Conservation (phyloP, 2,888 invertebrate species). For the Heliconius ethilla region DNA sequence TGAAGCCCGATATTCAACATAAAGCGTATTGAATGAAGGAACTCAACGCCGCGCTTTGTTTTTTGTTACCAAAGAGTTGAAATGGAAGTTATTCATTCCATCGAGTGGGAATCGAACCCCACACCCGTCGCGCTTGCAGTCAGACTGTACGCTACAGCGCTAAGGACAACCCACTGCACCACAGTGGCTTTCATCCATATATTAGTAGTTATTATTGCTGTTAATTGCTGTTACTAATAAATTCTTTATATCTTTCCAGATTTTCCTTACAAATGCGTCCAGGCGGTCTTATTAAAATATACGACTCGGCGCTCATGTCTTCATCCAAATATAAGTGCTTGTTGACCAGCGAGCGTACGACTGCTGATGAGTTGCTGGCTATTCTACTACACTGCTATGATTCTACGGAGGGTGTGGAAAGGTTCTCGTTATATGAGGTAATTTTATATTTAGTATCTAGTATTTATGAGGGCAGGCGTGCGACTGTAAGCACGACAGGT, state of each 20-base stretch:
- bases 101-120: too few relatives aligned
- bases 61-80: too few relatives aligned
- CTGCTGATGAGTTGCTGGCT: slow-evolving; percentile 92
- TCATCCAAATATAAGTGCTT: slow-evolving; percentile 96
- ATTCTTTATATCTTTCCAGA: slow-evolving; percentile 70
- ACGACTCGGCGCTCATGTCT: slow-evolving; percentile 94
- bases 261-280: slow-evolving; percentile 94
- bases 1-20: too few relatives aligned
- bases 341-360: slow-evolving; percentile 93
- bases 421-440: slow-evolving; percentile 94
- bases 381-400: slow-evolving; percentile 92
- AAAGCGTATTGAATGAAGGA: too few relatives aligned
- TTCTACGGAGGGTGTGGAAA: slow-evolving; percentile 90
- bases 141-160: too few relatives aligned
- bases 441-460: background rate
- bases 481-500: too few relatives aligned
- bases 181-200: too few relatives aligned
- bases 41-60: too few relatives aligned
- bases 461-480: too few relatives aligned
- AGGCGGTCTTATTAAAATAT: slow-evolving; percentile 95
- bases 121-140: too few relatives aligned
- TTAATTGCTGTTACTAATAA: background rate
- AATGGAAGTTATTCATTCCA: too few relatives aligned
- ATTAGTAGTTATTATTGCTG: background rate
- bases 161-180: too few relatives aligned